A percentile compares a stretch with the other conserved stretches of the same genome.
These are phyloP conservation scores for Delichon dasypus DNA, from an alignment of 2,797 vertebrate species.

Conservation along the genomic window DNA sequence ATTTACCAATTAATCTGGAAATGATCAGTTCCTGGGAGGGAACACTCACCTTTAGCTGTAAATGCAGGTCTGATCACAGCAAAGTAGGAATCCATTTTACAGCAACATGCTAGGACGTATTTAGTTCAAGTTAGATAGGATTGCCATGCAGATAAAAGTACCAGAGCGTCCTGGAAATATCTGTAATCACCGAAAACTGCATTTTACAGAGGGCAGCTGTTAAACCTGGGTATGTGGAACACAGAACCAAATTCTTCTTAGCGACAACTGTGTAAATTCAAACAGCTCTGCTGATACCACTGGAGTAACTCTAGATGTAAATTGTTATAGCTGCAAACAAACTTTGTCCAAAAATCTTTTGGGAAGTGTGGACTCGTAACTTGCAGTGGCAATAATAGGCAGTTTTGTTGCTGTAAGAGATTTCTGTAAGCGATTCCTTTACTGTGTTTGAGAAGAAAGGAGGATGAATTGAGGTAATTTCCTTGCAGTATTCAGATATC, in stretches of 20 bases:
- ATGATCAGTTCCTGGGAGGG: background rate
- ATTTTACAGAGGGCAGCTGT: background rate
- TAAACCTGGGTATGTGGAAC: background rate
- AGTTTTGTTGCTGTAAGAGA: background rate
- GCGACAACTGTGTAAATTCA: background rate
- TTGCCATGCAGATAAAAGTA: background rate
- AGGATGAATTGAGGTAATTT: background rate
- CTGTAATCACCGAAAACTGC: background rate
- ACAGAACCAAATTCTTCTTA: background rate
- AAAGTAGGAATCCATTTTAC: background rate
- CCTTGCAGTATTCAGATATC: background rate
- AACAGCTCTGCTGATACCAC: background rate
- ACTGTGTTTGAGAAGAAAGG: background rate
- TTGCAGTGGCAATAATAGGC: background rate
- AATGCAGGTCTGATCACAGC: background rate
- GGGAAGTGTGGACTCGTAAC: background rate
- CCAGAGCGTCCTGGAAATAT: background rate
- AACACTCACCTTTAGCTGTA: background rate
- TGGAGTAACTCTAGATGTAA: background rate
- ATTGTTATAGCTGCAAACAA: background rate
- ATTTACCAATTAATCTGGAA: background rate
- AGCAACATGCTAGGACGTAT: background rate
- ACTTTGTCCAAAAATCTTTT: background rate
- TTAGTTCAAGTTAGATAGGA: background rate
- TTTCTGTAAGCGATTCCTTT: background rate